Base-by-base conservation (phyloP, 2,113 vertebrate species). In the Peucedramus taeniatus region DNA sequence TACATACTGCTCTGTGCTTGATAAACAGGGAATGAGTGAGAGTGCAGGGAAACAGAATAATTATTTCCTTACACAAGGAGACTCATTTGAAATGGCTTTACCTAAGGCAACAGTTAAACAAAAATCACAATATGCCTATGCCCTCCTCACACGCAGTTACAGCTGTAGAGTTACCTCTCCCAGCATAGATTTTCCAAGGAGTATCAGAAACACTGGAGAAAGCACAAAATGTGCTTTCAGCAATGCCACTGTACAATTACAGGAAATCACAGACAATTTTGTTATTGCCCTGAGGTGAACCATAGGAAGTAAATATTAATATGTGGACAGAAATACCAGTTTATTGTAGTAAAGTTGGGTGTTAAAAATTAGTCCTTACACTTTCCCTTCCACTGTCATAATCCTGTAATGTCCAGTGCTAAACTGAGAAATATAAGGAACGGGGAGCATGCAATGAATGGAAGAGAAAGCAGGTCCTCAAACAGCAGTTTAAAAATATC, bases 151-250 rank as follows among this genome's bases (percentile, higher is more conserved):
- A 83, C 3, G 7, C 51, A 89, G 51, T 77, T 92, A 68, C 33
- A 92, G 56, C 39, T 65, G 19, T 33, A 63, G 63, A 83, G 30
- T 24, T 86, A 61, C 40, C 22, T 86, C 30, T 84, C 44, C 19
- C 45, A 57, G 47, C 37, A 65, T 4, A 65, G n/a, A 69, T 90
- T 81, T 90, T 78, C 72, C 59, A 91, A 82, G n/a, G 57, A 83
- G 18, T 53, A 90, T 61, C 24, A 92, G 49, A 89, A 89, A 44
- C 44, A 50, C 40, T 3, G 9, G 40, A 77, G 64, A 91, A 92
- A 83, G 50, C 59, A 95, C 27, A 88, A 70, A 49, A 88, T 64
- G 87, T 94, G 65, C 83, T 90, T 96, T 87, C 51, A 83, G 80
- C 57, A 83, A 82, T 40, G 49, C 23, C 45, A 66, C 50, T 77